Conservation (phyloP, 1,140 invertebrate species). For the Hylaeus volcanicus region DNA sequence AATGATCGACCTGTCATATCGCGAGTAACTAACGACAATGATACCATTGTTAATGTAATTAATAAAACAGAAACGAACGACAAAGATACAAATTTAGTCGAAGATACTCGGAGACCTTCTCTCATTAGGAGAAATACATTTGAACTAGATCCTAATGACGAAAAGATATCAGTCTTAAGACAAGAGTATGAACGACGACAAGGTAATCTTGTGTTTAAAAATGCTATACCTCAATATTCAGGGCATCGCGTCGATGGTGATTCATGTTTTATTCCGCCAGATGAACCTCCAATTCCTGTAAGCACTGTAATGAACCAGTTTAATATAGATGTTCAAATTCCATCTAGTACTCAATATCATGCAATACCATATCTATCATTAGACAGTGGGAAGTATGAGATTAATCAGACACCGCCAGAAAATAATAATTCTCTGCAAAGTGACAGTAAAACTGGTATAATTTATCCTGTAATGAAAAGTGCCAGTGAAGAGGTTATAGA, state of each 20-base stretch:
- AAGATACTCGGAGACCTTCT: conserved; percentile 65
- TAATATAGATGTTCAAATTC: conserved; percentile 27
- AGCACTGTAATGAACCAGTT: conserved; percentile 34
- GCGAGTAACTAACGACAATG: conserved; percentile 18
- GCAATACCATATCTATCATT: conserved; percentile 36
- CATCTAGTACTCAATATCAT: conserved; percentile 37
- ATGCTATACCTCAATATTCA: conserved; percentile 83
- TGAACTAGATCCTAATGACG: conserved; percentile 78
- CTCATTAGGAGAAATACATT: conserved; percentile 81
- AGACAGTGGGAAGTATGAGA: conserved; percentile 29
- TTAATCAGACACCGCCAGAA: conserved; percentile 15
- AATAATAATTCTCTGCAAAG: conserved; percentile 12
- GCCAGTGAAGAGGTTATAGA: conserved; percentile 72
- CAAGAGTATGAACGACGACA: conserved; percentile 83
- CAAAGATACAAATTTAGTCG: conserved; percentile 13
- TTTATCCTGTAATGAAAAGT: conserved; percentile 64
- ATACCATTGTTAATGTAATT: not conserved
- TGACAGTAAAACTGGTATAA: conserved; percentile 24
- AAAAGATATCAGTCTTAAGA: conserved; percentile 77
- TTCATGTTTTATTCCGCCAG: conserved; percentile 55
- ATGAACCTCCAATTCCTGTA: conserved; percentile 44
- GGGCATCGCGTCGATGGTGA: conserved; percentile 78
- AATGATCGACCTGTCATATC: conserved; percentile 19
- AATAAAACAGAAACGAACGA: conserved; percentile 8
- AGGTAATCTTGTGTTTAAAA: conserved; percentile 82